Evolutionary conservation across 1,140 invertebrate genomes (phyloP).

Genomic region (Drosophila lini): DNA sequence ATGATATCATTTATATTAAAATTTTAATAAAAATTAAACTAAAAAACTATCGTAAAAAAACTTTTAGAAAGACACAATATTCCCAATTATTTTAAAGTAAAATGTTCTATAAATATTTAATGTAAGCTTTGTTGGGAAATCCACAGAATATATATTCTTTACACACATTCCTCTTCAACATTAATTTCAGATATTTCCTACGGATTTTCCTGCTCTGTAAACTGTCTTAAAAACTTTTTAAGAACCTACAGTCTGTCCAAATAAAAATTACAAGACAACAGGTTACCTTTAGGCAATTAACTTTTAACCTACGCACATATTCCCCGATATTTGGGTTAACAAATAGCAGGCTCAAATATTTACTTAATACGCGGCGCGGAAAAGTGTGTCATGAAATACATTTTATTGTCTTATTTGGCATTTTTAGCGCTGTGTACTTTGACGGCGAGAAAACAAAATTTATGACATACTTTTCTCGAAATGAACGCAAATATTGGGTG

Average conservation of each 20-base stretch:
- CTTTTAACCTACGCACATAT: conserved; percentile 25
- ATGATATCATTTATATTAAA: too few species aligned
- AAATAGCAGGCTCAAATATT: conserved; percentile 52
- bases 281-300: conserved; percentile 13
- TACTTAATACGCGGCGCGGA: conserved; percentile 45
- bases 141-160: too few species aligned
- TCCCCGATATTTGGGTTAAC: conserved; percentile 29
- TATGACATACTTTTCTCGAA: conserved; percentile 58
- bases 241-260: conserved; percentile 3
- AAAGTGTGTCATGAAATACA: conserved; percentile 62
- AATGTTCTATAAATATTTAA: too few species aligned
- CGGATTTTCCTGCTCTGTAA: too few species aligned
- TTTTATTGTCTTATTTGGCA: conserved; percentile 59
- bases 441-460: conserved; percentile 46
- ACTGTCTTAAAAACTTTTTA: neutral
- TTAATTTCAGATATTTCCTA: neutral
- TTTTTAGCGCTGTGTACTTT: conserved; percentile 39
- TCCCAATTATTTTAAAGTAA: too few species aligned
- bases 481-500: conserved; percentile 54
- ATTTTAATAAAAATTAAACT: too few species aligned
- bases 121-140: too few species aligned
- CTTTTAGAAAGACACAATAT: too few species aligned
- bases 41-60: too few species aligned
- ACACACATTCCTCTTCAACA: neutral
- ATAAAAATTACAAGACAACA: conserved; percentile 15